Evolutionary conservation across 2,113 vertebrate species (phyloP), one percentile per base, ranked within the genome.

Genomic region (Salminus brasiliensis): DNA sequence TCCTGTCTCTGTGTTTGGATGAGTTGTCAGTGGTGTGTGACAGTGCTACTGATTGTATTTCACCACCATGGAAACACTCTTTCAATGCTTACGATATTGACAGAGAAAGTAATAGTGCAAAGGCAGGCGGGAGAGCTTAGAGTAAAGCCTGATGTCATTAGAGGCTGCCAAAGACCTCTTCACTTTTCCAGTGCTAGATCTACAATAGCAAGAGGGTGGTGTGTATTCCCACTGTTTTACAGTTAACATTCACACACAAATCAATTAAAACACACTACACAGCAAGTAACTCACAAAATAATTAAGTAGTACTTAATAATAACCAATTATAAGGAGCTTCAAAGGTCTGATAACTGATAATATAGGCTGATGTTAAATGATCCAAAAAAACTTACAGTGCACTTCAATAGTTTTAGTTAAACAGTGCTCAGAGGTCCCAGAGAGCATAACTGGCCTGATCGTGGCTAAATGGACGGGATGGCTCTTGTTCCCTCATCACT

Each of bases 41-140:
- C 71, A 16, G 52, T 74, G 85, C 74, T 79, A 82, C 80, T 63
- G 59, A 86, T 60, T 32, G 34, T 66, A 32, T 74, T 83, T 53
- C 73, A 77, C 68, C 47, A 67, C 23, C n/a, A 23, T 55, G 57
- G 73, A 63, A 21, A 21, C 47, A 27, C 11, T 41, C 30, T 30
- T 8, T 34, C 43, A 8, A 29, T 29, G 70, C 68, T 79, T 69
- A 55, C 21, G 39, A 27, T 18, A 78, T 11, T 18, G 53, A 45
- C 53, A 68, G 70, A 27, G 32, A 76, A 66, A 66, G 25, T 27
- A 60, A 72, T 43, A 57, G 32, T 49, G 27, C 32, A 57, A 43
- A 73, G 21, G 34, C 6, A 12, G 6, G 3, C 10, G 49, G 16
- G 27, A 70, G 45, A 21, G 15, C 34, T n/a, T 71, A 25, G 30